Base-by-base conservation (phyloP, 2,797 vertebrate genomes). In the Pampus argenteus region DNA sequence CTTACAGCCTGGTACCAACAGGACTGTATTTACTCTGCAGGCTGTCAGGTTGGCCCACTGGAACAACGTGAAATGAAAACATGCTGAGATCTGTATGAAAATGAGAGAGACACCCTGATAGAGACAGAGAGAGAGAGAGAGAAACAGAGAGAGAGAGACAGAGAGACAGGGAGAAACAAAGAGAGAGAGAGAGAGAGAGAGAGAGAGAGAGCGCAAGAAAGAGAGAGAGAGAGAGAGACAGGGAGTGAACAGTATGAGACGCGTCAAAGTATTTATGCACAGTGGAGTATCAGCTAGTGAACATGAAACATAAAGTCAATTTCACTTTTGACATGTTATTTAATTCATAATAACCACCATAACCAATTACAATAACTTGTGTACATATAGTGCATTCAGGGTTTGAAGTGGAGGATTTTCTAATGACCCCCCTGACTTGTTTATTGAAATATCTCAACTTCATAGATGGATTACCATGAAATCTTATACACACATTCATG, bases 1-100 rank as follows among this genome's bases (percentile, higher is more conserved):
- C 88, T 87, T 66, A 81, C 60, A 76, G 89, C 89, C 92, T 93
- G 92, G 92, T 93, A 93, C 93, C 84, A 88, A 74, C 82, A 81
- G 91, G 88, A 74, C 91, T 90, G 85, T 92, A 87, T 92, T 93
- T 92, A 90, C 83, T 87, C 83, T 83, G 81, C 74, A 56, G 77
- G 55, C 68, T 65, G 34, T 66, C 71, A 61, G 77, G 72, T 80
- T 44, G 69, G 78, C 62, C 28, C 10, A 10, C 72, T 79, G 71
- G 62, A 89, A 83, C 75, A 85, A 82, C 82, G 72, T 87, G 76
- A 70, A 86, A 86, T 83, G 70, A 91, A 93, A 91, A 92, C 85
- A 88, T 25, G 13, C 76, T 29, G 61, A 69, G 4, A 38, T 56
- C 29, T 74, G n/a, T 86, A 87, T 85, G 85, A 77, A 84, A 65